phyloP scores from a whole-genome alignment of 1,140 invertebrate genomes.

The Neuroterus valhalla region DNA sequence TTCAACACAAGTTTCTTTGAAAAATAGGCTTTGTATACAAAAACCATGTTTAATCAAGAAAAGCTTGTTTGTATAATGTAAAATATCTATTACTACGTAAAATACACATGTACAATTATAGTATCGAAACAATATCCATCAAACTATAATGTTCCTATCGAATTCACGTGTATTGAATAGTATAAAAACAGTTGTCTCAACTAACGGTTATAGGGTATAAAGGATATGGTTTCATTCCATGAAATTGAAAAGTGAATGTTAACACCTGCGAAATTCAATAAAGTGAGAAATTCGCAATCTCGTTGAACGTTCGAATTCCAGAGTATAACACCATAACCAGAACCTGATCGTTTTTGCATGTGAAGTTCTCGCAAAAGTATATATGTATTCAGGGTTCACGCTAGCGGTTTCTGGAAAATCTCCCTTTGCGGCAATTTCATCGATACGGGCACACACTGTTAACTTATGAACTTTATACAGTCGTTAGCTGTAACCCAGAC shows the following conservation, averaged over 20 bases:
- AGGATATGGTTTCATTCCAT: not conserved
- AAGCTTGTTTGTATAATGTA: too few relatives aligned
- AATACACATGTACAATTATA: not conserved
- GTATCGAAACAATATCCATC: not conserved
- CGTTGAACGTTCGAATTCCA: too few relatives aligned
- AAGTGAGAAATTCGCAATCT: not conserved
- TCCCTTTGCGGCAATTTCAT: slow-evolving; percentile 8
- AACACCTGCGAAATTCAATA: not conserved
- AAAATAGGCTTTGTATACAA: too few relatives aligned
- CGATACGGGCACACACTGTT: not conserved
- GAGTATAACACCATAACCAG: too few relatives aligned
- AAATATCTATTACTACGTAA: too few relatives aligned
- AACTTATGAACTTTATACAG: not conserved
- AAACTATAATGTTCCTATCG: not conserved
- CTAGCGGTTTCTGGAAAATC: not conserved
- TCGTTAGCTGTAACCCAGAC: not conserved
- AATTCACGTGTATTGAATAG: slow-evolving; percentile 25
- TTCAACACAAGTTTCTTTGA: too few relatives aligned
- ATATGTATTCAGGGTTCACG: not conserved
- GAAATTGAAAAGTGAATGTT: slow-evolving; percentile 1
- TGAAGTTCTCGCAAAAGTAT: not conserved
- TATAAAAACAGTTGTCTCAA: not conserved
- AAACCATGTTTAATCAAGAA: too few relatives aligned
- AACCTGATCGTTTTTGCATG: not conserved
- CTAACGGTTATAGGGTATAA: not conserved